Evolutionary conservation across 1,140 invertebrate genomes (phyloP).

Genomic region (Spodoptera litura): DNA sequence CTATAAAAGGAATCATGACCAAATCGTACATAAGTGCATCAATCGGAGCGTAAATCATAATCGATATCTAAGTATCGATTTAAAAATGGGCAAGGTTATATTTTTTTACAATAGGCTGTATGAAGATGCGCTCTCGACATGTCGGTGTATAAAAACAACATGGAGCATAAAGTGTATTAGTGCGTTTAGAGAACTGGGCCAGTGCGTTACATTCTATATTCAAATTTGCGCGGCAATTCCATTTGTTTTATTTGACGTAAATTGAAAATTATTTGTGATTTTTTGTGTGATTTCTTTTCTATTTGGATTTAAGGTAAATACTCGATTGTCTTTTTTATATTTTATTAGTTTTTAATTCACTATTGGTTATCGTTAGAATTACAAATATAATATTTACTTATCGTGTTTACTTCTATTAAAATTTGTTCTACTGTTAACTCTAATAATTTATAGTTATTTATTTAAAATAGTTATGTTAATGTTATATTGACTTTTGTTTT

Average conservation of each 20-base stretch:
- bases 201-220: constrained; percentile 39
- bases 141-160: constrained; percentile 42
- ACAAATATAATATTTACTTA: too few species aligned
- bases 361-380: too few species aligned
- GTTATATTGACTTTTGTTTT: too few species aligned
- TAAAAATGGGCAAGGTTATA: constrained; percentile 14
- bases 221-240: constrained; percentile 39
- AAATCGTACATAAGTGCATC: neutral
- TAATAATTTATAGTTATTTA: too few species aligned
- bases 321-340: neutral
- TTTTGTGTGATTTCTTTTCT: constrained; percentile 2
- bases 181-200: constrained; percentile 37
- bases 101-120: constrained; percentile 39
- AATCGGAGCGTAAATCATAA: constrained; percentile 9
- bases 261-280: neutral
- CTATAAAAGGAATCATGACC: too few species aligned
- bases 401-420: too few species aligned
- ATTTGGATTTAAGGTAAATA: constrained; percentile 21
- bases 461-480: too few species aligned
- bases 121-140: constrained; percentile 38
- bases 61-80: constrained; percentile 26
- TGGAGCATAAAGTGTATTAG: constrained; percentile 43
- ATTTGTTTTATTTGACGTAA: constrained; percentile 1
- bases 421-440: too few species aligned
- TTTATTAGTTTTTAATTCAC: too few species aligned